Evolutionary conservation across 2,113 vertebrate species (phyloP), one percentile per base, ranked within the genome.

Genomic region (Puntigrus tetrazona): DNA sequence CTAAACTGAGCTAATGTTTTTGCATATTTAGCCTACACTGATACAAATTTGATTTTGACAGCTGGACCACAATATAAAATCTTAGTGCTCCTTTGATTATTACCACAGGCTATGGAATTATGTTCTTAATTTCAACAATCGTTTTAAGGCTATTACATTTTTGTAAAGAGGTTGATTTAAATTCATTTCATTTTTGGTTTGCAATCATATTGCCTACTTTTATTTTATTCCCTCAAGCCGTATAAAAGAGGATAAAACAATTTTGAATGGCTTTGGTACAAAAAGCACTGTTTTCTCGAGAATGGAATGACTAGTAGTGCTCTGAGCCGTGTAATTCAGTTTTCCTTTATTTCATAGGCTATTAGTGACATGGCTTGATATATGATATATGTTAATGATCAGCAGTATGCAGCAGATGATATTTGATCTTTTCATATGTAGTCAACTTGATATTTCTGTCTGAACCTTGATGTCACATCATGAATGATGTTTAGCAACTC

Each of bases 381-480:
- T 25, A 73, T 27, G 69, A 43, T 73, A 43, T 41, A 73, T 41
- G 0, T 25, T 73, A 73, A 73, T 45, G 38, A 72, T 43, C 11
- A 1, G 10, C 34, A n/a, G 22, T 72, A 72, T n/a, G 38, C 38
- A 14, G 69, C 38, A 43, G 69, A 73, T 41, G 22, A 73, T 45
- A 73, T 72, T 25, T 43, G 38, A 72, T 43, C 22, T 16, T 73
- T 25, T 72, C 14, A 43, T 72, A 38, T 13, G 36, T 41, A 16
- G 69, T 72, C 69, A 43, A n/a, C 43, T 43, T 72, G 69, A 25
- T 41, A 72, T 72, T 43, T 72, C 69, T 72, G 69, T n/a, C 34
- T 72, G 67, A 36, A 0, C 25, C 36, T 41, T 34, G 67, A 18
- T 41, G 38, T 43, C 38, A 43, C 38, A 43, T 73, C 10, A 25